phyloP scores from a whole-genome alignment of 2,797 vertebrate species.

The Phrynocephalus forsythii region DNA sequence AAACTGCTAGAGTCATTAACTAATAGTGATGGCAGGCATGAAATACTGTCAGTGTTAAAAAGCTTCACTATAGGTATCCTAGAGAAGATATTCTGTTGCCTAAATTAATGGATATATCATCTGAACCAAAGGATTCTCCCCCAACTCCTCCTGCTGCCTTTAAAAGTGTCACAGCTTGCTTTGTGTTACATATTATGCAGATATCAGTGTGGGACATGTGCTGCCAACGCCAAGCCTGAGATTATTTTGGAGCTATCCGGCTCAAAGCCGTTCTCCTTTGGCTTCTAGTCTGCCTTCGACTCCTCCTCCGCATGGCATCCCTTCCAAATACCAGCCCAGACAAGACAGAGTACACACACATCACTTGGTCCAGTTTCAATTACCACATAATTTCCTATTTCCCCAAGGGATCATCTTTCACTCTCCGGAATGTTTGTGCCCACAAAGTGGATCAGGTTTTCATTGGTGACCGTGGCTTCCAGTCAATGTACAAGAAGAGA shows the following conservation, averaged over 20 bases:
- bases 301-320: conserved; percentile 46
- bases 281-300: conserved; percentile 67
- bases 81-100: conserved; percentile 73
- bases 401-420: conserved; percentile 25
- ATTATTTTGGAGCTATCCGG: conserved; percentile 72
- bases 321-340: conserved; percentile 66
- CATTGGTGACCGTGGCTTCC: neutral
- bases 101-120: conserved; percentile 72
- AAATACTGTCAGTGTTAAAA: conserved; percentile 27
- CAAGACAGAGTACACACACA: conserved; percentile 28
- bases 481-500: neutral
- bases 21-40: conserved; percentile 36
- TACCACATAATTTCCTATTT: conserved; percentile 49
- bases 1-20: conserved; percentile 10
- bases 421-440: conserved; percentile 11
- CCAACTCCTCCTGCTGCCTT: conserved; percentile 56
- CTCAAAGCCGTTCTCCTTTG: conserved; percentile 68
- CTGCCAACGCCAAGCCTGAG: conserved; percentile 67
- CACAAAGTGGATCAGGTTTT: conserved; percentile 3
- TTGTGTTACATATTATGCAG: conserved; percentile 63
- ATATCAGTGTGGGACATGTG: conserved; percentile 68
- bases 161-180: conserved; percentile 71
- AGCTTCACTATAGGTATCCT: conserved; percentile 33
- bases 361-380: conserved; percentile 57
- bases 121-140: conserved; percentile 67